Base-by-base conservation (phyloP, 2,888 invertebrate species). In the Amiota minor region DNA sequence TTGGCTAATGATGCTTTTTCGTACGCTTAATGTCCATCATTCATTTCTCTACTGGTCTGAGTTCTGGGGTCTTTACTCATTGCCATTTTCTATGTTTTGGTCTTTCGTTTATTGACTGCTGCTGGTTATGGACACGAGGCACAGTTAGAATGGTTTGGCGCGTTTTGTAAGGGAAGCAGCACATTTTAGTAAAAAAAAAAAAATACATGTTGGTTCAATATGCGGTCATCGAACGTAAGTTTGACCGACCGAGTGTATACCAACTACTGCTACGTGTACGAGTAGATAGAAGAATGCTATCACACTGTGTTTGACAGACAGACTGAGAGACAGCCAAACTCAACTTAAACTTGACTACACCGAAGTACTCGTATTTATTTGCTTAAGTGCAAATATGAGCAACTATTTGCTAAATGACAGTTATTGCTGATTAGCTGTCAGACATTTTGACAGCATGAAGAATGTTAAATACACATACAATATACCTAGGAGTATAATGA, bases 381-480 rank as follows among this genome's bases (percentile, higher is more conserved):
- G 85, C 84, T 85, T 86, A 85, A 86, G 85, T 86, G 85, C 86
- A 84, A 83, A 84, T 85, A 83, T 83, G 83, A 83, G 85, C 85
- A 85, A 83, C 84, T 85, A 85, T 86, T 86, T 86, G 83, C 86
- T 85, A 85, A 85, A 85, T 84, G 85, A 85, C 86, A 83, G 81
- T 85, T 85, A 82, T 84, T 82, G 86, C 86, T 85, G 85, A 85
- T 86, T 86, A 86, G 85, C 86, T 86, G 85, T 85, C 85, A 83
- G 85, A 78, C 85, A 80, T 83, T 83, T 84, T 83, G 83, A 83
- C 83, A 83, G 83, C 83, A 80, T 83, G 83, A 83, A 77, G 84
- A 80, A 78, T 80, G 76, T 75, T 77, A 71, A 74, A 76, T 79
- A 55, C 76, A 74, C 76, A 76, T 74, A 49, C 10, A n/a, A 50